Conservation (phyloP, 35 echinoderm and acorn worm genomes). For the Chiridota heheva region DNA sequence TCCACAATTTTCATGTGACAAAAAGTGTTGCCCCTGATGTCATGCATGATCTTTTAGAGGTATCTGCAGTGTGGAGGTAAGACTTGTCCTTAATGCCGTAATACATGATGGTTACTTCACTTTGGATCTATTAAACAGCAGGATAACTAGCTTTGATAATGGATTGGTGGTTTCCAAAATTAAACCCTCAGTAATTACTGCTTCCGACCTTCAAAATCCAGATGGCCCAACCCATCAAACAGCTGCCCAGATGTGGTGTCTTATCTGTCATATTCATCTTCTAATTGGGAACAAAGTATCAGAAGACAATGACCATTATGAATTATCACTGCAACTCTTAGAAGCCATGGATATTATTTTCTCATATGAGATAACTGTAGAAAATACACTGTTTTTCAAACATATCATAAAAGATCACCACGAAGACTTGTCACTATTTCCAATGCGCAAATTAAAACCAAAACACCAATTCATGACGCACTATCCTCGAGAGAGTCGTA, state of each 20-base stretch:
- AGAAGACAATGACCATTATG: slow-evolving; percentile 43
- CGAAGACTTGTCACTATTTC: slow-evolving; percentile 6
- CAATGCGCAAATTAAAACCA: slow-evolving; percentile 3
- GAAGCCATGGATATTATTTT: slow-evolving; percentile 59
- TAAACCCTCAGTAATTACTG: slow-evolving; percentile 21
- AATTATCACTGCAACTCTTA: slow-evolving; percentile 34
- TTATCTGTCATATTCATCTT: slow-evolving; percentile 45
- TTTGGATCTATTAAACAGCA: slow-evolving; percentile 31
- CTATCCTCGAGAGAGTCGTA: slow-evolving; percentile 26
- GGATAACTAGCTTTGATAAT: slow-evolving; percentile 64
- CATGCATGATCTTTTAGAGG: slow-evolving; percentile 66
- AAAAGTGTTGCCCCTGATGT: slow-evolving; percentile 44
- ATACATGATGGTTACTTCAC: slow-evolving; percentile 4
- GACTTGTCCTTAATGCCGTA: slow-evolving; percentile 25
- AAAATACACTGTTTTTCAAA: slow-evolving; percentile 38
- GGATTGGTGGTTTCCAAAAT: slow-evolving; percentile 28
- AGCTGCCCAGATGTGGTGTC: slow-evolving; percentile 55
- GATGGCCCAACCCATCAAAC: slow-evolving; percentile 38
- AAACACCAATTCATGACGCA: slow-evolving; percentile 55
- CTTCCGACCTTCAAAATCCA: slow-evolving; percentile 36
- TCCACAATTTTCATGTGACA: slow-evolving; percentile 53
- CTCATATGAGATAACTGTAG: slow-evolving; percentile 26
- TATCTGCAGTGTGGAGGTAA: slow-evolving; percentile 43
- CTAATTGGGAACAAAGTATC: slow-evolving; percentile 59
- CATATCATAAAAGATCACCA: slow-evolving; percentile 62